A percentile compares a stretch with the other conserved stretches of the same genome.
phyloP scores from a whole-genome alignment of 2,888 invertebrate genomes.

The Hanleya hanleyi region DNA sequence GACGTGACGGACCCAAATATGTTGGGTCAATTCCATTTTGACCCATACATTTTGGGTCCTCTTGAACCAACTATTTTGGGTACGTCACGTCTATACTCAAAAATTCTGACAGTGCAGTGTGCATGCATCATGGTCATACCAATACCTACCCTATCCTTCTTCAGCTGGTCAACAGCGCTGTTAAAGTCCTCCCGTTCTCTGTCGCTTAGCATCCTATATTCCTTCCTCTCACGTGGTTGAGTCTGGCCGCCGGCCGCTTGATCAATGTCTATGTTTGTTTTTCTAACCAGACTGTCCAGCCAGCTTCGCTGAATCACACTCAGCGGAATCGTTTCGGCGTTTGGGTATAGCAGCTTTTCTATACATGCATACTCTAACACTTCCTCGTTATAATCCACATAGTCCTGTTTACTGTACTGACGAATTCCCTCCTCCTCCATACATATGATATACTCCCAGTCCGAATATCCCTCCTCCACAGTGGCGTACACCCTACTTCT shows the following conservation, averaged over 20 bases:
- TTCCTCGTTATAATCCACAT: background rate
- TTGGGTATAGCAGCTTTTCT: background rate
- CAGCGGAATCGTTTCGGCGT: background rate
- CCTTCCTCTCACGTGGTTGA: background rate
- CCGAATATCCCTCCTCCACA: background rate
- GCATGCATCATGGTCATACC: too few species aligned
- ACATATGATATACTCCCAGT: conserved; percentile 1
- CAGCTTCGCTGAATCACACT: background rate
- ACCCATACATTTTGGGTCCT: too few species aligned
- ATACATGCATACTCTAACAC: conserved; percentile 1
- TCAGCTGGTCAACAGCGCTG: background rate
- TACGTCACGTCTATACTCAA: too few species aligned
- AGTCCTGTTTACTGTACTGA: background rate
- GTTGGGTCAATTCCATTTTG: too few species aligned
- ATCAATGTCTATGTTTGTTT: background rate
- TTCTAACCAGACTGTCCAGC: background rate
- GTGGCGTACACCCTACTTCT: background rate
- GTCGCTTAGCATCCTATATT: background rate
- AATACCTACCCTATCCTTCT: background rate
- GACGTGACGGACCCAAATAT: too few species aligned
- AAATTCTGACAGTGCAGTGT: too few species aligned
- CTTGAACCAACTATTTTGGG: too few species aligned
- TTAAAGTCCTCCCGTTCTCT: background rate
- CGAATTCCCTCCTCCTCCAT: background rate
- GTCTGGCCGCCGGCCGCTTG: background rate